phyloP scores from a whole-genome alignment of 2,888 invertebrate genomes.

The Ochropleura plecta region DNA sequence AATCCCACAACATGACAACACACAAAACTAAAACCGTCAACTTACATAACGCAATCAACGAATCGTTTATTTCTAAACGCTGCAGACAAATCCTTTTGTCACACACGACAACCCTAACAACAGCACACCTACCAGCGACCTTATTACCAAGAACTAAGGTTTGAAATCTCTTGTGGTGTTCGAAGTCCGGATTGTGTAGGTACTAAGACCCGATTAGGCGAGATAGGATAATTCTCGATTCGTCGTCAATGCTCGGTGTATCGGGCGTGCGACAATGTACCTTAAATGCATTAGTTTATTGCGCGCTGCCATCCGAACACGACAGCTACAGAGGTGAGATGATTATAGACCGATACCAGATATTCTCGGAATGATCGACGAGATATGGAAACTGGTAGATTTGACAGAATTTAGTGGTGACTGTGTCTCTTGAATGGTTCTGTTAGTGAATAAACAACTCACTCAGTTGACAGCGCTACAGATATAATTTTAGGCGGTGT shows the following conservation, averaged over 20 bases:
- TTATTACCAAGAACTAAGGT: slow-evolving; percentile 62
- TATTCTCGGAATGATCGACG: slow-evolving; percentile 71
- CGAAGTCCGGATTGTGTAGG: slow-evolving; percentile 63
- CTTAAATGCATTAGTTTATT: slow-evolving; percentile 84
- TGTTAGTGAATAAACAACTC: slow-evolving; percentile 34
- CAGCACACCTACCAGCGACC: slow-evolving; percentile 24
- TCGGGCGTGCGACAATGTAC: slow-evolving; percentile 80
- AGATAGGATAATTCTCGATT: slow-evolving; percentile 85
- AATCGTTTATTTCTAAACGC: slow-evolving; percentile 87
- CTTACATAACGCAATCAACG: slow-evolving; percentile 87
- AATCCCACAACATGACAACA: slow-evolving; percentile 76
- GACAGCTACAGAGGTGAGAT: slow-evolving; percentile 73
- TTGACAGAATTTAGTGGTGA: slow-evolving; percentile 48
- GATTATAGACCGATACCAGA: slow-evolving; percentile 69
- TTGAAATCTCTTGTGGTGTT: slow-evolving; percentile 46
- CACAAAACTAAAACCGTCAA: slow-evolving; percentile 81
- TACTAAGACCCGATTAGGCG: slow-evolving; percentile 86
- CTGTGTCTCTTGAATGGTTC: slow-evolving; percentile 34
- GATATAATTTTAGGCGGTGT: slow-evolving; percentile 29
- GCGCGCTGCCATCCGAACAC: slow-evolving; percentile 65
- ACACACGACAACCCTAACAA: slow-evolving; percentile 76
- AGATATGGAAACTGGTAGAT: slow-evolving; percentile 62
- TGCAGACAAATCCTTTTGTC: slow-evolving; percentile 87
- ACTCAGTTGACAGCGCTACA: slow-evolving; percentile 15
- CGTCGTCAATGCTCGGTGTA: slow-evolving; percentile 83